Conservation (phyloP, 2,113 vertebrate species). For the Turnix velox region DNA sequence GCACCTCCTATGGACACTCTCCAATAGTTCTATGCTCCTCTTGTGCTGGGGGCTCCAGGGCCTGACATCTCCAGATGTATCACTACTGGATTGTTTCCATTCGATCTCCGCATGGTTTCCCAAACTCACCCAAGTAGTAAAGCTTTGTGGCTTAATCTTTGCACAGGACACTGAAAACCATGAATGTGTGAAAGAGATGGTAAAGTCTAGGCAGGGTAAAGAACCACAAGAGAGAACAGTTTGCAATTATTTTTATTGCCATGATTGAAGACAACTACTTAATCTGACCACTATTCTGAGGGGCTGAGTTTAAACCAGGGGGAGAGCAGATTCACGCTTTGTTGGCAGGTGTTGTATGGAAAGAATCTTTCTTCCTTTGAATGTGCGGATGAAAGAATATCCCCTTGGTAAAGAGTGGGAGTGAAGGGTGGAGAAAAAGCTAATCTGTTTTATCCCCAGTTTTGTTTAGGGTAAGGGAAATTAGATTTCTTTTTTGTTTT, state of each 20-base stretch:
- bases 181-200: neutral
- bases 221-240: neutral
- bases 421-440: slow-evolving; percentile 1
- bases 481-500: neutral
- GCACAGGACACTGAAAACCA: neutral
- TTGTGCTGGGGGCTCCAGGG: no score
- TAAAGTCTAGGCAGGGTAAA: neutral
- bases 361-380: neutral
- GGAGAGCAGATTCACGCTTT: neutral
- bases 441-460: slow-evolving; percentile 22
- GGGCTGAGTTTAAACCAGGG: neutral
- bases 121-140: neutral
- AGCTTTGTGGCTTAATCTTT: neutral
- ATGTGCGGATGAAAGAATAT: neutral
- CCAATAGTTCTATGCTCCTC: no score
- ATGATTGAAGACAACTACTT: slow-evolving; percentile 18
- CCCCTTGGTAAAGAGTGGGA: neutral
- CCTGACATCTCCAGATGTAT: neutral
- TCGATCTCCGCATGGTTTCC: neutral
- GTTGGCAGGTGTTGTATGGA: neutral
- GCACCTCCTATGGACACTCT: no score
- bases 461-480: neutral
- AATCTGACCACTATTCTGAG: neutral
- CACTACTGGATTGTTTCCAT: neutral
- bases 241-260: slow-evolving; percentile 43